Conservation (phyloP, 1,140 invertebrate genomes). For the Penaeus indicus region DNA sequence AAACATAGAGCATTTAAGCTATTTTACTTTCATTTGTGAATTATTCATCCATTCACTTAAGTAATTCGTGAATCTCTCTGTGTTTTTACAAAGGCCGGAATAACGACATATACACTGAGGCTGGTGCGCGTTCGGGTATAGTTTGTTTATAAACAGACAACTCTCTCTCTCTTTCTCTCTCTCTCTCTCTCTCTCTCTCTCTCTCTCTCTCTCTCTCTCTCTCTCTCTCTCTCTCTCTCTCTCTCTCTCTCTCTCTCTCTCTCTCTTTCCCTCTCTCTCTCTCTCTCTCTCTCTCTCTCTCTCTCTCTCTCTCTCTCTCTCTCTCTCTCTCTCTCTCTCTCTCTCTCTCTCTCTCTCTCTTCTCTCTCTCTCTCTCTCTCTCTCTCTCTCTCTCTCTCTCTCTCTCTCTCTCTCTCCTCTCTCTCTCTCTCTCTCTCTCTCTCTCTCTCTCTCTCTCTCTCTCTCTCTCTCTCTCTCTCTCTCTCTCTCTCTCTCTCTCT, state of each 20-base stretch:
- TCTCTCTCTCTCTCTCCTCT: not conserved
- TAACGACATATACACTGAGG: no score
- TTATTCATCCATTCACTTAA: no score
- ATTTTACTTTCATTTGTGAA: no score
- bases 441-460: not conserved
- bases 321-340: slow-evolving; percentile 18
- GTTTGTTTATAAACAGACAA: no score
- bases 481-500: no score
- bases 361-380: slow-evolving; percentile 1
- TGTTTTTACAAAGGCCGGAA: no score
- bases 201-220: not conserved
- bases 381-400: slow-evolving; percentile 17
- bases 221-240: slow-evolving; percentile 1
- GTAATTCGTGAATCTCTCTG: no score
- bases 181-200: not conserved
- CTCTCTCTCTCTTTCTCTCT: not conserved
- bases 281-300: not conserved
- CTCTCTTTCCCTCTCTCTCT: not conserved
- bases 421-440: not conserved
- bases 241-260: slow-evolving; percentile 31
- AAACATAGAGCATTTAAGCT: no score
- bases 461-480: not conserved
- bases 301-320: slow-evolving; percentile 35
- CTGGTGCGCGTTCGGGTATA: no score
- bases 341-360: slow-evolving; percentile 3